These are phyloP conservation scores for Oreochromis spilurus DNA, from an alignment of 2,113 vertebrate species.

Conservation along the genomic window DNA sequence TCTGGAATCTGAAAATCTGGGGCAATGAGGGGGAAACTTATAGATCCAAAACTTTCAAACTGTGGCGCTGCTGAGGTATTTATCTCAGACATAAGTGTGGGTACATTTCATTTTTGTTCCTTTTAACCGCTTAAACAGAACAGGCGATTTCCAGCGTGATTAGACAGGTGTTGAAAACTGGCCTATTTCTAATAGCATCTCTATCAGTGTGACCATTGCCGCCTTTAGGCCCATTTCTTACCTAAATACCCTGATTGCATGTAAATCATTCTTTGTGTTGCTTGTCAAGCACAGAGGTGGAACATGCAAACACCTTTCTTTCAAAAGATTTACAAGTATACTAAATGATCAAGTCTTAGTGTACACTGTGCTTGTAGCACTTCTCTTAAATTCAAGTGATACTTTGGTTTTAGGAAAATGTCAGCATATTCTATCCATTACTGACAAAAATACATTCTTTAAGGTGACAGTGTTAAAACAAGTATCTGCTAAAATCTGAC, in stretches of 20 bases:
- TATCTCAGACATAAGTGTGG: not conserved
- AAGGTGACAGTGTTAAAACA: not conserved
- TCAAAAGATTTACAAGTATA: not conserved
- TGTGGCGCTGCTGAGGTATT: not conserved
- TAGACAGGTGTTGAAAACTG: not conserved
- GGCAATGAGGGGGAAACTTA: not conserved
- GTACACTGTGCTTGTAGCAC: not conserved
- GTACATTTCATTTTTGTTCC: not conserved
- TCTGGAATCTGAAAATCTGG: not conserved
- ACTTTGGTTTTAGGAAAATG: not conserved
- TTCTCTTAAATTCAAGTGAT: not conserved
- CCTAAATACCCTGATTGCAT: not conserved
- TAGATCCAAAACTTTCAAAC: not conserved
- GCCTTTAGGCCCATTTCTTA: not conserved
- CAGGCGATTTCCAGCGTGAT: not conserved
- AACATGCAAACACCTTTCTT: not conserved
- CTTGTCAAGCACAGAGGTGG: fast-evolving
- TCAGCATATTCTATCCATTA: not conserved
- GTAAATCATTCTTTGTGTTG: not conserved
- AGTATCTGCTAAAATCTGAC: not conserved
- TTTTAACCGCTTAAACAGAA: not conserved
- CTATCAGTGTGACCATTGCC: not conserved
- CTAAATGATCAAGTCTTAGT: not conserved
- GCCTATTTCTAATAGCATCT: not conserved
- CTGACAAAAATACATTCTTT: not conserved